Evolutionary conservation across 2,113 vertebrate genomes (phyloP).

Genomic region (Callospermophilus lateralis): DNA sequence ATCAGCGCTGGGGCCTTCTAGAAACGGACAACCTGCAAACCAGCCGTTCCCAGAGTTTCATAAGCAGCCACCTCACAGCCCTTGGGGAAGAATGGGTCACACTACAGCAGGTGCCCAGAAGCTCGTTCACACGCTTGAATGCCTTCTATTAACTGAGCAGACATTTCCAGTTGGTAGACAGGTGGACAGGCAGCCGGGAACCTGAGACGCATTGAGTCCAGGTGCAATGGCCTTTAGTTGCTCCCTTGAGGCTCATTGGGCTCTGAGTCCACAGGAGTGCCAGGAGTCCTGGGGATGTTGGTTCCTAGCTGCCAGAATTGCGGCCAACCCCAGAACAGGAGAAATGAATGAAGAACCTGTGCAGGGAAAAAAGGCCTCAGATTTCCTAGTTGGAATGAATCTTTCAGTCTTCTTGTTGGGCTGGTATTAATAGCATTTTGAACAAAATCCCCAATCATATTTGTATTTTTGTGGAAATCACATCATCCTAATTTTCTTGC

Average conservation of each 20-base stretch:
- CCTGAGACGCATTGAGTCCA: too few species aligned
- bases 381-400: background rate
- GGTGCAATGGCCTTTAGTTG: accelerated
- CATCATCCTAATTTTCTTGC: background rate
- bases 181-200: too few species aligned
- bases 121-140: accelerated
- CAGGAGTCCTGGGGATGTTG: accelerated
- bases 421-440: background rate
- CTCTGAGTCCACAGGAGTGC: accelerated
- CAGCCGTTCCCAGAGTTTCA: background rate
- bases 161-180: background rate
- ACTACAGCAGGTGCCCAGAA: accelerated
- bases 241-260: background rate
- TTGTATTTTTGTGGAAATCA: too few species aligned
- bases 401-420: background rate
- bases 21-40: background rate
- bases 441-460: too few species aligned
- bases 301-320: background rate
- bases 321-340: too few species aligned
- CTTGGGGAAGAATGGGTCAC: accelerated
- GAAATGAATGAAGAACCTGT: background rate
- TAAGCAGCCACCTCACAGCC: background rate
- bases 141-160: background rate
- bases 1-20: background rate
- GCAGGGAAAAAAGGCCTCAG: background rate